phyloP scores from a whole-genome alignment of 2,113 vertebrate genomes.

The Xyliphius kryptos region DNA sequence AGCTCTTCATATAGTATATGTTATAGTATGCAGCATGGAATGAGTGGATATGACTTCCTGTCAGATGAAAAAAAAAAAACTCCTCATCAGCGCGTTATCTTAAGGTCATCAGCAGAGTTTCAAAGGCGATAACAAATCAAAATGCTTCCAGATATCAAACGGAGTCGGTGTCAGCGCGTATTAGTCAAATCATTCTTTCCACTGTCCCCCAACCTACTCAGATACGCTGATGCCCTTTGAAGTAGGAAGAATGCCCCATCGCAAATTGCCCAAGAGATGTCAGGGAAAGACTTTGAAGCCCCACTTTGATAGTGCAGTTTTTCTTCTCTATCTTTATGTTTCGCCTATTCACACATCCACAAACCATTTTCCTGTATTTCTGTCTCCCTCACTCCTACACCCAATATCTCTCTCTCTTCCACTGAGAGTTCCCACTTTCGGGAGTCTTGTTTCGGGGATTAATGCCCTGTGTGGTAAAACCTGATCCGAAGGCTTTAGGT shows the following conservation, averaged over 20 bases:
- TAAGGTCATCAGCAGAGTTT: conserved; percentile 89
- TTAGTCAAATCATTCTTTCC: conserved; percentile 84
- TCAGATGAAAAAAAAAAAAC: no score
- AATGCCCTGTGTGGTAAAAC: no score
- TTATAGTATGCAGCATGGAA: no score
- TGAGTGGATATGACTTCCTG: no score
- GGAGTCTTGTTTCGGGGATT: no score
- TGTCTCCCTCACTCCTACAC: no score
- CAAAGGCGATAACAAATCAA: conserved; percentile 95
- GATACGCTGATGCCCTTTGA: conserved; percentile 85
- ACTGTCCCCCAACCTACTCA: conserved; percentile 56
- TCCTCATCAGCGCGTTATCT: conserved; percentile 64
- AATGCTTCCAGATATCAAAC: conserved; percentile 98
- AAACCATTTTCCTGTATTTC: no score
- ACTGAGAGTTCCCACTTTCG: no score
- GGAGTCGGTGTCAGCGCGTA: conserved; percentile 93
- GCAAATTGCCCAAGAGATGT: conserved; percentile 94
- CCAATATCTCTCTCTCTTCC: no score
- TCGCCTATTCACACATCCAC: no score
- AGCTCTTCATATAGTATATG: no score
- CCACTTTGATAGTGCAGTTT: conserved; percentile 88
- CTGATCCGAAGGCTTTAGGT: no score
- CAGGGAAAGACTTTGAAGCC: conserved; percentile 92
- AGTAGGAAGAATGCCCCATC: conserved; percentile 89
- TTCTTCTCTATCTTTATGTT: conserved; percentile 59